Evolutionary conservation across 2,888 invertebrate species (phyloP).

Genomic region (Tineola bisselliella): DNA sequence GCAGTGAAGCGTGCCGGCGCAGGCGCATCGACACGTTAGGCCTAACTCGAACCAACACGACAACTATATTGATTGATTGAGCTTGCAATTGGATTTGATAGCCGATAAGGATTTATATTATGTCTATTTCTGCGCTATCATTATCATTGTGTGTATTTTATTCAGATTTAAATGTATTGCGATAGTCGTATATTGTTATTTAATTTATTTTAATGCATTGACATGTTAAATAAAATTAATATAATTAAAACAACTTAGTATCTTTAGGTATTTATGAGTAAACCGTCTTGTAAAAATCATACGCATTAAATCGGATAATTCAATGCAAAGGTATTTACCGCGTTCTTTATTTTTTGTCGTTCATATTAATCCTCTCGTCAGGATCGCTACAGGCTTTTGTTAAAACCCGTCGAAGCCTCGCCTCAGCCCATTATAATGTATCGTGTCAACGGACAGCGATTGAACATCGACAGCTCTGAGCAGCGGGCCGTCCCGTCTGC

Average conservation of each 20-base stretch:
- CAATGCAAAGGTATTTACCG: conserved; percentile 9
- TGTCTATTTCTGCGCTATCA: not conserved
- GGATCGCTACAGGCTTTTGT: conserved; percentile 63
- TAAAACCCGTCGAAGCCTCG: conserved; percentile 57
- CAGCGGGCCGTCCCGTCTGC: conserved; percentile 32
- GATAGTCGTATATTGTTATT: too few relatives aligned
- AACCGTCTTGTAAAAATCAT: not conserved
- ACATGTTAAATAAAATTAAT: too few relatives aligned
- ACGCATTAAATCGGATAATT: conserved; percentile 6
- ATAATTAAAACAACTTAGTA: too few relatives aligned
- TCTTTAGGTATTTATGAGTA: not conserved
- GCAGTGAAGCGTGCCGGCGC: conserved; percentile 39
- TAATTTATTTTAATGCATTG: too few relatives aligned
- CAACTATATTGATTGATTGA: conserved; percentile 48
- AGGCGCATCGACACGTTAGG: conserved; percentile 39
- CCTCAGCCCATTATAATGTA: conserved; percentile 62
- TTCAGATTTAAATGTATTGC: not conserved
- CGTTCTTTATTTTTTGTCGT: conserved; percentile 42
- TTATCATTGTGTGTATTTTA: not conserved
- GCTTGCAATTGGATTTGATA: conserved; percentile 38
- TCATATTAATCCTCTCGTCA: conserved; percentile 65
- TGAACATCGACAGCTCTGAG: conserved; percentile 51
- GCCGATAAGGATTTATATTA: conserved; percentile 21
- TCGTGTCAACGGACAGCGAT: conserved; percentile 66
- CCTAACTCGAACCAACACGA: conserved; percentile 48